A percentile compares a stretch with the other conserved stretches of the same genome.
phyloP scores from a whole-genome alignment of 1,140 invertebrate genomes.

The Onthophagus taurus region DNA sequence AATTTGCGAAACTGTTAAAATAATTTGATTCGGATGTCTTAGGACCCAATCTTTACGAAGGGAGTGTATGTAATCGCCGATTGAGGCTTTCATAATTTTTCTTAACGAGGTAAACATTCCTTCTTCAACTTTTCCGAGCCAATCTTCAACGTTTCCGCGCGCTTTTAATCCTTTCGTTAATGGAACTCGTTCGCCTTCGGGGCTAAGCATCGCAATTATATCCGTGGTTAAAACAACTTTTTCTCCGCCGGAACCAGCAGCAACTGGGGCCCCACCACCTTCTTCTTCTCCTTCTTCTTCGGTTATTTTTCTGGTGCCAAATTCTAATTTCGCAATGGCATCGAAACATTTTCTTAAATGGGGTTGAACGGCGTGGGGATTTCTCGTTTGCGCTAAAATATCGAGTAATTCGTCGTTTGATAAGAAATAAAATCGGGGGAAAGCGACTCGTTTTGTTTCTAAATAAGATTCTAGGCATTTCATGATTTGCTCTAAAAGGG shows the following conservation, averaged over 20 bases:
- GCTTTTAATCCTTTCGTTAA: conserved; percentile 76
- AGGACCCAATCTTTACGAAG: conserved; percentile 53
- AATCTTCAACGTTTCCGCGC: conserved; percentile 79
- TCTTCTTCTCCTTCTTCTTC: conserved; percentile 44
- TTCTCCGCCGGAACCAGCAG: too few species aligned
- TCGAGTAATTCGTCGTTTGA: conserved; percentile 91
- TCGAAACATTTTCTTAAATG: conserved; percentile 87
- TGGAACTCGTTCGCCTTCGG: conserved; percentile 69
- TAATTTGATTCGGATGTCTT: conserved; percentile 47
- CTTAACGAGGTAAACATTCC: conserved; percentile 71
- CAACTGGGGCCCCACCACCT: conserved; percentile 34
- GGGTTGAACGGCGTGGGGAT: conserved; percentile 79
- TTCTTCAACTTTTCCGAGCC: conserved; percentile 77
- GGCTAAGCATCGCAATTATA: conserved; percentile 77
- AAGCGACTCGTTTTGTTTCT: conserved; percentile 82
- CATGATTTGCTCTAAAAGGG: conserved; percentile 68
- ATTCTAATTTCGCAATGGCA: conserved; percentile 69
- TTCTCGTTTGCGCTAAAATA: conserved; percentile 79
- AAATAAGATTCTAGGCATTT: conserved; percentile 73
- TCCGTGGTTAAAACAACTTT: conserved; percentile 58
- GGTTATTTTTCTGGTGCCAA: conserved; percentile 45
- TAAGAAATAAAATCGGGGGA: conserved; percentile 86
- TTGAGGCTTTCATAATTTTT: conserved; percentile 60
- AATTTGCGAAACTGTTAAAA: conserved; percentile 75
- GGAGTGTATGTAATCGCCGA: conserved; percentile 50